Percentiles rank a stretch among this genome's conserved stretches.
Conservation (phyloP, 2,113 vertebrate species). For the Clarias gariepinus region DNA sequence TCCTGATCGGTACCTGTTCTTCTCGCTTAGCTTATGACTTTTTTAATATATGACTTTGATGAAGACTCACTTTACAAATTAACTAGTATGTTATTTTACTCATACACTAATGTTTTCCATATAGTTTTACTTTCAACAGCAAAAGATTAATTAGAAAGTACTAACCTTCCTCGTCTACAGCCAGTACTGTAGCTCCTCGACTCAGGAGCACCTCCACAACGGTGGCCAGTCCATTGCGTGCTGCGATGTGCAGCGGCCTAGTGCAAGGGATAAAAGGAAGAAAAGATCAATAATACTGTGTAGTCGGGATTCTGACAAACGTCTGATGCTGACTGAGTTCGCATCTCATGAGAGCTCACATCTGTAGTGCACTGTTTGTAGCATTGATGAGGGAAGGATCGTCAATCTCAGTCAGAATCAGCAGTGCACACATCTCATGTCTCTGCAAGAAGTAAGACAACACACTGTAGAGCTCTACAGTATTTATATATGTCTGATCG, state of each 20-base stretch:
- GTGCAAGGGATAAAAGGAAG: not conserved
- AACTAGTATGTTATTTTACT: not conserved
- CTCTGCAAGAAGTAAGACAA: slow-evolving; percentile 71
- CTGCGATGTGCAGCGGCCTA: slow-evolving; percentile 97
- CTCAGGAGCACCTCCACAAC: slow-evolving; percentile 95
- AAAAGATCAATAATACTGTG: not conserved
- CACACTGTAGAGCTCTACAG: not conserved
- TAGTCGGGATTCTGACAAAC: not conserved
- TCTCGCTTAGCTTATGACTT: not conserved
- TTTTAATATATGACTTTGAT: no score
- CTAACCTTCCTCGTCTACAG: slow-evolving; percentile 92
- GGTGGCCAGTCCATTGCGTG: slow-evolving; percentile 89
- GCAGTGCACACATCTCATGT: slow-evolving; percentile 96
- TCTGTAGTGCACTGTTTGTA: slow-evolving; percentile 90
- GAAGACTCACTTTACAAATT: no score
- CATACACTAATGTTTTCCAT: not conserved
- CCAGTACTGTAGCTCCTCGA: slow-evolving; percentile 93
- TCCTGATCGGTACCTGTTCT: not conserved
- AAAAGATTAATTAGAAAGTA: not conserved
- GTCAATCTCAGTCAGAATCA: slow-evolving; percentile 92
- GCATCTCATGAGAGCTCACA: slow-evolving; percentile 74
- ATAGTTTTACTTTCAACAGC: not conserved
- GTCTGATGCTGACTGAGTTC: not conserved
- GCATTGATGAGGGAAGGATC: slow-evolving; percentile 95
- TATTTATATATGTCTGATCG: not conserved